These are phyloP conservation scores for Acromyrmex heyeri DNA, from an alignment of 1,140 invertebrate genomes.

Conservation along the genomic window DNA sequence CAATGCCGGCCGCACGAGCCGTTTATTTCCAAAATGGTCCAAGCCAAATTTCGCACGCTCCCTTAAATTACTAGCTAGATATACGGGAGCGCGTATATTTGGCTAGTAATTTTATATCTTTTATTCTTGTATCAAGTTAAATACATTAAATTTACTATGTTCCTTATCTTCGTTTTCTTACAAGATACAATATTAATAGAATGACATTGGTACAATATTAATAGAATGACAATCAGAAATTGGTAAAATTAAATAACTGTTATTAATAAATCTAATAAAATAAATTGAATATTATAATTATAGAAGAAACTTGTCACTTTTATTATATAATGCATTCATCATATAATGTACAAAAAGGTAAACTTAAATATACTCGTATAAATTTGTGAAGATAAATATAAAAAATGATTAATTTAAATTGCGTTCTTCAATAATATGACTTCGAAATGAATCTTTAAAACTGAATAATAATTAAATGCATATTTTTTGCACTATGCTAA, in stretches of 20 bases:
- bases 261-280: neutral
- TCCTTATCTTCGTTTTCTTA: neutral
- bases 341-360: too few species aligned
- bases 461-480: neutral
- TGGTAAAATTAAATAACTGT: neutral
- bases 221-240: neutral
- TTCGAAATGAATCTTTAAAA: neutral
- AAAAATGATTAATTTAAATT: neutral
- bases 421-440: neutral
- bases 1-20: conserved; percentile 58
- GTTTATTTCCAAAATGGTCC: conserved; percentile 8
- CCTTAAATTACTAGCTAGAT: neutral
- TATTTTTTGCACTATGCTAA: neutral
- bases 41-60: conserved; percentile 30
- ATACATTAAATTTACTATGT: neutral
- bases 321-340: too few species aligned
- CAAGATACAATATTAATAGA: neutral
- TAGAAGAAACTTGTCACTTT: neutral
- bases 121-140: neutral
- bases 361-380: neutral
- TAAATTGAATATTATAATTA: neutral
- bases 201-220: neutral
- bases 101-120: neutral
- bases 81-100: neutral
- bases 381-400: neutral